Evolutionary conservation across 2,888 invertebrate genomes (phyloP), one percentile per base, ranked within the genome.

Genomic region (Acanthacorydalis orientalis): DNA sequence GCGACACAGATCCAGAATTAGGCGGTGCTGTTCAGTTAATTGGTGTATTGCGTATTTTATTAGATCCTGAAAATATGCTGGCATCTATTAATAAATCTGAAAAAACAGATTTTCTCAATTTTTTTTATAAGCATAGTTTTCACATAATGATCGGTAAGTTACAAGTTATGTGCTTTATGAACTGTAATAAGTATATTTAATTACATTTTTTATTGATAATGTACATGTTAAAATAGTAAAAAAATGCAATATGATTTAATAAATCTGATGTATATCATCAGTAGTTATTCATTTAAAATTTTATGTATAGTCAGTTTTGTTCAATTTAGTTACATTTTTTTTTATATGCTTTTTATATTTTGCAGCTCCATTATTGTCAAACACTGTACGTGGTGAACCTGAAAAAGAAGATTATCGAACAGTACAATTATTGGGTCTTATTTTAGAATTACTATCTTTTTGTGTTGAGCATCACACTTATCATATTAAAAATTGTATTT

Each of bases 401-500:
- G 80, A 83, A 52, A 84, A 83, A 63, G 97, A 97, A 68, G 96
- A 97, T 68, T 95, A 95, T 66, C 85, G 90, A 68, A 93, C 92
- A 48, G 96, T 96, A 55, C 96, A 97, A 70, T 74, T 97, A 53
- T 72, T 96, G 54, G 91, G 93, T 48, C 75, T 97, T 55, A 92
- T 98, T 53, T 70, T 99, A 58, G 97, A 98, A 66, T 74, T 99
- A 57, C 72, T 98, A 54, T 87, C 95, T 38, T 99, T 97, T 70
- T 99, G 97, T 70, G 93, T 98, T 44, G 97, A 98, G 66, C 97
- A 98, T 73, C 98, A 99, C 72, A 89, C 91, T 50, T 95, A 92
- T 73, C 92, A 97, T 73, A 95, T 97, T 68, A 95, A 96, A 67
- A 93, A 93, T 65, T 96, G 92, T 70, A 87, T 96, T 68, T 77